Percentiles rank a stretch among this genome's conserved stretches.
These are phyloP conservation scores for Amazonetta brasiliensis DNA, from an alignment of 2,797 vertebrate species.

Conservation along the genomic window DNA sequence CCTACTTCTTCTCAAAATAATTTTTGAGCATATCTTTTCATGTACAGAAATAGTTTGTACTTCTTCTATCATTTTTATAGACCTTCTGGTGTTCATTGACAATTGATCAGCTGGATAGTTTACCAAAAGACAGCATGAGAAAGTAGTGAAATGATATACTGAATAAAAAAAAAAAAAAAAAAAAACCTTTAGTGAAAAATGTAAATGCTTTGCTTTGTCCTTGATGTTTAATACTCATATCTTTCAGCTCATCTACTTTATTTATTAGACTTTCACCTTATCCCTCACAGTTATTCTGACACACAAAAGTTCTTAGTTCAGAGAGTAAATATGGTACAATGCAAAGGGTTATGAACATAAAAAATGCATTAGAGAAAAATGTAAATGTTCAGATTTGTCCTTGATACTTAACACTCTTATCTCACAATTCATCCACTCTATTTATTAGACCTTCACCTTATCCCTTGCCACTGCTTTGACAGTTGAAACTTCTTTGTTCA, in stretches of 20 bases:
- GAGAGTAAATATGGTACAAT: slow-evolving; percentile 46
- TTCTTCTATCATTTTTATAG: neutral
- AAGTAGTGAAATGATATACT: neutral
- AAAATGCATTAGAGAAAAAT: slow-evolving; percentile 53
- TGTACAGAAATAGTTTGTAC: neutral
- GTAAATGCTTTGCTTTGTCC: slow-evolving; percentile 40
- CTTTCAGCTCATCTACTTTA: slow-evolving; percentile 40
- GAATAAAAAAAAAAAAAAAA: slow-evolving; percentile 22
- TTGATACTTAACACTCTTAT: slow-evolving; percentile 12
- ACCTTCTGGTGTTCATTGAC: neutral
- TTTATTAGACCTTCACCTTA: slow-evolving; percentile 35
- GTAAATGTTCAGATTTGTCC: slow-evolving; percentile 19
- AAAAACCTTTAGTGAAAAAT: slow-evolving; percentile 13
- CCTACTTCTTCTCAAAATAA: neutral
- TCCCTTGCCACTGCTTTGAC: neutral
- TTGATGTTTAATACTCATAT: slow-evolving; percentile 28
- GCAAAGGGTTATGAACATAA: slow-evolving; percentile 36
- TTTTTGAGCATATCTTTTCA: neutral
- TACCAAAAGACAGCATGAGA: neutral
- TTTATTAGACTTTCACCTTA: slow-evolving; percentile 52
- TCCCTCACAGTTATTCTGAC: slow-evolving; percentile 24
- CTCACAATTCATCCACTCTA: neutral
- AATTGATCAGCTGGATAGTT: neutral
- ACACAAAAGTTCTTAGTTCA: slow-evolving; percentile 47
- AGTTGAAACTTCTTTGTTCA: slow-evolving; percentile 33